Evolutionary conservation across 2,888 invertebrate species (phyloP).

Genomic region (Erebia ligea): DNA sequence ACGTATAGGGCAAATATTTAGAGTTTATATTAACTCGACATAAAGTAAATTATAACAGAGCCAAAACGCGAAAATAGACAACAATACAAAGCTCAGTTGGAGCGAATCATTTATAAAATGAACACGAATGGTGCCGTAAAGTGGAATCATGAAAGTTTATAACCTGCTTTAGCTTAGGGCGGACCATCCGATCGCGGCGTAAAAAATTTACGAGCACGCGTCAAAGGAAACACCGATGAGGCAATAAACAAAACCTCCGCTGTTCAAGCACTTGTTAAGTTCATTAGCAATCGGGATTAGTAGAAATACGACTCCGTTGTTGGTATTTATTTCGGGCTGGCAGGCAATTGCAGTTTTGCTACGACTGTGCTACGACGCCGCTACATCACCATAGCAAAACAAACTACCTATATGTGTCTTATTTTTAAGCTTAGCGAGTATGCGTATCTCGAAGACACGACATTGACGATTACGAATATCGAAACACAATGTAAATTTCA

Average conservation of each 20-base stretch:
- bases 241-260: slow-evolving; percentile 74
- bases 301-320: slow-evolving; percentile 42
- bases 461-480: no score
- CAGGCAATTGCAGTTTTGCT: not conserved
- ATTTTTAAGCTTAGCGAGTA: no score
- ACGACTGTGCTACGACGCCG: not conserved
- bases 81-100: slow-evolving; percentile 53
- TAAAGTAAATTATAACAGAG: slow-evolving; percentile 25
- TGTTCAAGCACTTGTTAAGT: slow-evolving; percentile 74
- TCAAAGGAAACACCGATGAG: slow-evolving; percentile 81
- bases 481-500: not conserved
- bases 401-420: not conserved
- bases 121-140: slow-evolving; percentile 78
- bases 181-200: slow-evolving; percentile 78
- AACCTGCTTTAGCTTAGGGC: slow-evolving; percentile 80
- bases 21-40: slow-evolving; percentile 3
- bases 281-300: slow-evolving; percentile 71
- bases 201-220: slow-evolving; percentile 81
- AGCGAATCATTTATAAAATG: slow-evolving; percentile 79
- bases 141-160: slow-evolving; percentile 80
- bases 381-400: not conserved
- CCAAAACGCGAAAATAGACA: slow-evolving; percentile 30
- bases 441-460: no score
- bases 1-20: no score
- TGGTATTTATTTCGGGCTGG: slow-evolving; percentile 12